Evolutionary conservation across 2,113 vertebrate genomes (phyloP).

Genomic region (Cottus gobio): DNA sequence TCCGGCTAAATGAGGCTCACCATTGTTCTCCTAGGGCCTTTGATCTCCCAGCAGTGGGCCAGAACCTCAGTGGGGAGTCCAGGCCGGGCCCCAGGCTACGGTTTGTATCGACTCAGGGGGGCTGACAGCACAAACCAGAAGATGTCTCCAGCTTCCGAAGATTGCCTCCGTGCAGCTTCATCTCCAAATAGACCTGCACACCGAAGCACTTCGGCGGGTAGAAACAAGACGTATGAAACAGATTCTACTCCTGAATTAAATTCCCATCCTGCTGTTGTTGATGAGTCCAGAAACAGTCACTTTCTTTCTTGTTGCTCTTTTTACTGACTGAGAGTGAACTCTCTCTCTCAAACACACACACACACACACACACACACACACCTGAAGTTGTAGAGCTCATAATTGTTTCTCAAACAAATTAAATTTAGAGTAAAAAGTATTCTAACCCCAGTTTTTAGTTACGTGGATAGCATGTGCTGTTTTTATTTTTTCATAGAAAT

Average conservation of each 20-base stretch:
- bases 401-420: not conserved
- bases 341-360: not conserved
- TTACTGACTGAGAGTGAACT: not conserved
- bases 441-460: too few relatives aligned
- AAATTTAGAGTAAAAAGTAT: not conserved
- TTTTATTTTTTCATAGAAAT: not conserved
- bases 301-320: not conserved
- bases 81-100: constrained; percentile 78
- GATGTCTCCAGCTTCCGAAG: constrained; percentile 42
- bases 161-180: constrained; percentile 24
- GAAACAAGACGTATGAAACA: constrained; percentile 19
- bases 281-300: not conserved
- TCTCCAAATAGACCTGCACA: constrained; percentile 41
- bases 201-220: not conserved
- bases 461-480: not conserved
- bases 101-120: constrained; percentile 78
- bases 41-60: constrained; percentile 89
- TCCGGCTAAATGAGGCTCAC: constrained; percentile 81
- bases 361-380: not conserved
- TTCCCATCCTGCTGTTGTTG: not conserved
- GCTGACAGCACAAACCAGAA: constrained; percentile 56
- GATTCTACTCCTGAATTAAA: constrained; percentile 9
- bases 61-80: constrained; percentile 84
- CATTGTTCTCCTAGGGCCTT: constrained; percentile 90
- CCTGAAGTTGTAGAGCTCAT: not conserved